A percentile compares a stretch with the other conserved stretches of the same genome.
Conservation (phyloP, 2,113 vertebrate genomes). For the Rhinopithecus roxellana region DNA sequence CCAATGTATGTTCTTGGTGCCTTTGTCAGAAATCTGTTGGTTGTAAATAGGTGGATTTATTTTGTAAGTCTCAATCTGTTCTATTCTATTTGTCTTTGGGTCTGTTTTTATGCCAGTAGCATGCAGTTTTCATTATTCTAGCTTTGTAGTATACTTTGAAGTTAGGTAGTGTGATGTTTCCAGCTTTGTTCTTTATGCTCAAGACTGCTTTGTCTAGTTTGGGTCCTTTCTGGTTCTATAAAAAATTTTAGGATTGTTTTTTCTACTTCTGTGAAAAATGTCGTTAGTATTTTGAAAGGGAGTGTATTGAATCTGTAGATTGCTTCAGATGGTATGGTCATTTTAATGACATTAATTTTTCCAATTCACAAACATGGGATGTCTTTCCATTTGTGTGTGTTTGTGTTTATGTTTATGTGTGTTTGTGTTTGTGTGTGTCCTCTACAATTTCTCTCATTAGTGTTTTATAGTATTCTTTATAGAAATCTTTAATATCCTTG, state of each 20-base stretch:
- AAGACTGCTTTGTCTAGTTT: background rate
- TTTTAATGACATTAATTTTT: background rate
- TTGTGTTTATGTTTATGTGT: background rate
- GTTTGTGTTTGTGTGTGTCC: too few species aligned
- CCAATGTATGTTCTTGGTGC: background rate
- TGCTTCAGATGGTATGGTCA: background rate
- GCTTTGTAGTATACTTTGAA: background rate
- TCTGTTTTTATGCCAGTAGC: background rate
- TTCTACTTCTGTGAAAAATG: background rate
- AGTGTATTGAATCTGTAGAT: background rate
- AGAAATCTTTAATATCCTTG: background rate
- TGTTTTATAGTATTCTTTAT: background rate
- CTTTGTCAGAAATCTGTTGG: background rate
- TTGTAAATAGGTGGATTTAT: background rate
- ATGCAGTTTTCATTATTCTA: background rate
- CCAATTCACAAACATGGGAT: background rate
- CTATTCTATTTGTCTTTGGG: background rate
- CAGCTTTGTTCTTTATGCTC: background rate
- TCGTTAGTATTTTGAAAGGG: background rate
- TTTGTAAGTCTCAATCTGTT: background rate
- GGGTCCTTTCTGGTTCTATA: background rate
- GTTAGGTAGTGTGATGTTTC: background rate
- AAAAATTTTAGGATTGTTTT: background rate
- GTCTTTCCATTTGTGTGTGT: background rate
- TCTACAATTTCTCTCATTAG: background rate